These are phyloP conservation scores for Zaprionus obscuricornis DNA, from an alignment of 2,888 invertebrate species.

Conservation along the genomic window DNA sequence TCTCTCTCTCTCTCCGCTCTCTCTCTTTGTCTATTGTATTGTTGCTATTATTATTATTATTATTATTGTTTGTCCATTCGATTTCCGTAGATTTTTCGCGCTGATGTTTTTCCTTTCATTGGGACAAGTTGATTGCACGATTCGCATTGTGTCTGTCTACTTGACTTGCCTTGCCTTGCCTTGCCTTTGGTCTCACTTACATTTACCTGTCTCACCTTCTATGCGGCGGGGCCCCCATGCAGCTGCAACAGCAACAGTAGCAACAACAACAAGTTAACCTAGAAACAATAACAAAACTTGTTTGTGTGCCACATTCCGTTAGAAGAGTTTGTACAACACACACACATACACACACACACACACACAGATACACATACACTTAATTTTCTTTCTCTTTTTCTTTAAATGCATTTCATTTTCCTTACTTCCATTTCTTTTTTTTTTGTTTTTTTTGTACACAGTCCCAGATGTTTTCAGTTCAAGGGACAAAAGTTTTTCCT, in stretches of 20 bases:
- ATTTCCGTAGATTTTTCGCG: slow-evolving; percentile 44
- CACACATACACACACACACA: too few relatives aligned
- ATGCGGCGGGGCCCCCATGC: slow-evolving; percentile 12
- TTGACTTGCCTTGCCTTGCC: neutral
- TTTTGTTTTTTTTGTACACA: too few relatives aligned
- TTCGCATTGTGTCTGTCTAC: slow-evolving; percentile 19
- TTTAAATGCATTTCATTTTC: slow-evolving; percentile 4
- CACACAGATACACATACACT: neutral
- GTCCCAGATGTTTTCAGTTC: neutral
- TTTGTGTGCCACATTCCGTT: slow-evolving; percentile 50
- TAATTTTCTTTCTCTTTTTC: slow-evolving; percentile 1
- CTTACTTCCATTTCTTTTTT: neutral
- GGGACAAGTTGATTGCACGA: slow-evolving; percentile 46
- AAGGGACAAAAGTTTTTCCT: too few relatives aligned
- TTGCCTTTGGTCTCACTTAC: too few relatives aligned
- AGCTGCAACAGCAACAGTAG: slow-evolving; percentile 5
- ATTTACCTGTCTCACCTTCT: slow-evolving; percentile 48
- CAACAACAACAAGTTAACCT: slow-evolving; percentile 16
- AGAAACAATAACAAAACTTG: slow-evolving; percentile 50
- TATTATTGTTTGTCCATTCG: slow-evolving; percentile 27
- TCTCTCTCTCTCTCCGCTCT: neutral
- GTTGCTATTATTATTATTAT: too few relatives aligned
- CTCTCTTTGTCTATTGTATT: slow-evolving; percentile 8
- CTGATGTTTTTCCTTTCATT: slow-evolving; percentile 50
- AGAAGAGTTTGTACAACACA: slow-evolving; percentile 28